Base-by-base conservation (phyloP, 1,140 invertebrate species). In the Nephila pilipes region DNA sequence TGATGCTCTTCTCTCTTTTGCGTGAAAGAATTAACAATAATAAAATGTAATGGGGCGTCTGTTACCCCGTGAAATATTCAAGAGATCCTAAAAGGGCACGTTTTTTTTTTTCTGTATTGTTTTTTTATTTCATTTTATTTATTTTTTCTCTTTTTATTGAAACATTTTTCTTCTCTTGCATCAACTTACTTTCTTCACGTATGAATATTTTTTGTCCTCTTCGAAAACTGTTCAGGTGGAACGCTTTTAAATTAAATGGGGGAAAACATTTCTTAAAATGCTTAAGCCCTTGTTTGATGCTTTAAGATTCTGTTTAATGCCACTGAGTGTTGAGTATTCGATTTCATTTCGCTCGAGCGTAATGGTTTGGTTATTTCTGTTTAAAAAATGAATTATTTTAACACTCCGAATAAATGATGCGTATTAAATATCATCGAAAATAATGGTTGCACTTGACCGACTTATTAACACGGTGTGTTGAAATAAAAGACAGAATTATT, bases 21-120 rank as follows among this genome's bases (percentile, higher is more conserved):
- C 32, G 83, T 58, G 83, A 60, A 85, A 36, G 57, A 60, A 85
- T 85, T 85, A 85, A 85, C 83, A 85, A 60, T 60, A 85, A 85
- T 85, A 85, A 85, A 57, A 60, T 85, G 83, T 85, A 85, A 85
- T 85, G 83, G 54, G 46, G 83, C 83, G 83, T 85, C 25, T 57
- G 55, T 85, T 57, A 60, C 83, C 22, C 20, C 29, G 8, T 58
- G 46, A 85, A 85, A 85, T 85, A 85, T 85, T 58, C 57, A 32
- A 32, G 54, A 32, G 57, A 85, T 60, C 54, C 54, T 85, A 36
- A 60, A 58, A 60, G 29, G 65, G 25, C 29, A 5, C 12, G 29
- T 32, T 12, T 29, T 58, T 60, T 60, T 32, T 58, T 85, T 75
- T 75, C 10, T 60, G n/a, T 65, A 63, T 63, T 65, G n/a, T 63